phyloP scores from a whole-genome alignment of 2,797 vertebrate genomes.

The Silurus lanzhouensis region DNA sequence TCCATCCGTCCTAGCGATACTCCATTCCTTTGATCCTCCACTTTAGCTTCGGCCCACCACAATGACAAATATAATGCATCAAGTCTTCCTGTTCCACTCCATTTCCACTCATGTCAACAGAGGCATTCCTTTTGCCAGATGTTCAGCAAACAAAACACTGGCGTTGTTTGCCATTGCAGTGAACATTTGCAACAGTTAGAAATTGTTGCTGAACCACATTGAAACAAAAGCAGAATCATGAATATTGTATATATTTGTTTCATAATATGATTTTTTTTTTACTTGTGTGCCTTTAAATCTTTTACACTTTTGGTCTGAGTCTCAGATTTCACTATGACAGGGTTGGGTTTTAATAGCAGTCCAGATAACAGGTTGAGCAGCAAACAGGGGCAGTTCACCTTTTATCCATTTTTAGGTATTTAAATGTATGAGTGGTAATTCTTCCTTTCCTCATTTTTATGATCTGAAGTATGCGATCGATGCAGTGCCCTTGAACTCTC shows the following conservation, averaged over 20 bases:
- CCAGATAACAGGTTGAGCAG: not conserved
- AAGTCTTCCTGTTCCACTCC: slow-evolving; percentile 49
- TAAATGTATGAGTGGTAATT: slow-evolving; percentile 34
- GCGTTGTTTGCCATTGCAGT: slow-evolving; percentile 44
- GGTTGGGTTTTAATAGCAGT: slow-evolving; percentile 15
- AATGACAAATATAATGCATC: slow-evolving; percentile 49
- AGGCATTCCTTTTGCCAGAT: slow-evolving; percentile 42
- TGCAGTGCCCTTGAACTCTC: slow-evolving; percentile 60
- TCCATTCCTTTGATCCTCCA: slow-evolving; percentile 40
- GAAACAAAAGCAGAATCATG: not conserved
- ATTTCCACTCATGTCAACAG: slow-evolving; percentile 51
- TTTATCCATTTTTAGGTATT: slow-evolving; percentile 11
- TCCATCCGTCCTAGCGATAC: slow-evolving; percentile 36
- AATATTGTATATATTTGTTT: not conserved
- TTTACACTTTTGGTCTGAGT: not conserved
- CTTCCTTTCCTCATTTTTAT: slow-evolving; percentile 57
- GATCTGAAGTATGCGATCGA: slow-evolving; percentile 64
- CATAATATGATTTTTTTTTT: not conserved
- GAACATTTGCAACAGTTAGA: slow-evolving; percentile 21
- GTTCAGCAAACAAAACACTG: slow-evolving; percentile 50
- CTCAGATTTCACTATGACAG: not conserved
- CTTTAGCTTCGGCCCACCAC: slow-evolving; percentile 35
- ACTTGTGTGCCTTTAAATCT: not conserved
- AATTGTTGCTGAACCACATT: not conserved
- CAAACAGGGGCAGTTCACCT: not conserved